These are phyloP conservation scores for Mythimna lalbum DNA, from an alignment of 2,888 invertebrate genomes.

Conservation along the genomic window DNA sequence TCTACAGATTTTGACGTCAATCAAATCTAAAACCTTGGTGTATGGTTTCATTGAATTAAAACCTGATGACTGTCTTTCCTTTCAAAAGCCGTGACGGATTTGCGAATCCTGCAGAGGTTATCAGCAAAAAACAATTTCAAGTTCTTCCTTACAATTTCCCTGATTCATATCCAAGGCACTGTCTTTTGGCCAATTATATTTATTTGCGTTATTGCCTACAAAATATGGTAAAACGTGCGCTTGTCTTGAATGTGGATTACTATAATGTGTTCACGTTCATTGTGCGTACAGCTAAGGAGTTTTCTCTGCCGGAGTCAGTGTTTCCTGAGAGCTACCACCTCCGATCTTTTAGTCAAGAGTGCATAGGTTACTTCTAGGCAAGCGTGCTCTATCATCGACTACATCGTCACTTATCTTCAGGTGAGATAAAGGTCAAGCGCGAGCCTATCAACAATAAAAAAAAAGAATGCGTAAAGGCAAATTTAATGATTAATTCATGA, in stretches of 20 bases:
- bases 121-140: constrained; percentile 5
- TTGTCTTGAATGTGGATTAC: background rate
- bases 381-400: too few relatives aligned
- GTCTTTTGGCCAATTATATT: background rate
- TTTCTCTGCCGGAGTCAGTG: too few relatives aligned
- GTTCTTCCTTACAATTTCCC: constrained; percentile 23
- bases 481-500: too few relatives aligned
- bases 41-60: constrained; percentile 12
- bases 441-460: too few relatives aligned
- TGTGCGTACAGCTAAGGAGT: too few relatives aligned
- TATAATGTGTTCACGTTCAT: too few relatives aligned
- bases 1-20: constrained; percentile 18
- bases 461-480: too few relatives aligned
- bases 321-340: too few relatives aligned
- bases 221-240: background rate
- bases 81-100: constrained; percentile 24
- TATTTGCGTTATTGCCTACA: background rate
- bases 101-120: constrained; percentile 31
- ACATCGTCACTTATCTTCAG: too few relatives aligned
- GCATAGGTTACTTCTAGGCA: too few relatives aligned
- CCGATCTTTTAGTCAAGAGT: too few relatives aligned
- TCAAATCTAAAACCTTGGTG: constrained; percentile 24
- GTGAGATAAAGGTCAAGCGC: too few relatives aligned
- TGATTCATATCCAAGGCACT: constrained; percentile 23
- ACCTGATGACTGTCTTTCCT: constrained; percentile 14